A percentile compares a stretch with the other conserved stretches of the same genome.
Conservation (phyloP, 2,888 invertebrate genomes). For the Drosophila barbarae region DNA sequence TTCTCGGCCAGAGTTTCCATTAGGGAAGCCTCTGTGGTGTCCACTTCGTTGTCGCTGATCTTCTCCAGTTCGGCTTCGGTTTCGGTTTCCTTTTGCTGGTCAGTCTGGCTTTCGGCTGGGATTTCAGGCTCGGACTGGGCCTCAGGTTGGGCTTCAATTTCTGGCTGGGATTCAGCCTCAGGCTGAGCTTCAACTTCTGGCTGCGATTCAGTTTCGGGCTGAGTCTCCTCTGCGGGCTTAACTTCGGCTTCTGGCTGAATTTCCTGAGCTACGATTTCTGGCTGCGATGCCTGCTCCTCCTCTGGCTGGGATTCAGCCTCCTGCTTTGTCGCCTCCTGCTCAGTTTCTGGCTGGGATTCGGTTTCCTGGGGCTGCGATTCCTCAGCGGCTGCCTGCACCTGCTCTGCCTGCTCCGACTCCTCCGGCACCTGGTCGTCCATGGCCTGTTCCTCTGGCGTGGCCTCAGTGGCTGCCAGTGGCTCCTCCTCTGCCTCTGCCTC, state of each 20-base stretch:
- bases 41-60: conserved; percentile 38
- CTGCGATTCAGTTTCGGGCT: conserved; percentile 11
- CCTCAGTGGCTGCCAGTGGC: conserved; percentile 2
- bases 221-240: conserved; percentile 3
- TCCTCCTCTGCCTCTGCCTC: not conserved
- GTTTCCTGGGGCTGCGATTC: conserved; percentile 1
- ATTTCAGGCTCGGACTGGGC: not conserved
- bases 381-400: not conserved
- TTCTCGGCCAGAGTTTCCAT: conserved; percentile 44
- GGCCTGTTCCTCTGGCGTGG: conserved; percentile 15
- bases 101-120: not conserved
- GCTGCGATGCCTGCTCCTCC: conserved; percentile 9
- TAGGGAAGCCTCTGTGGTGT: conserved; percentile 51
- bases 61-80: conserved; percentile 5
- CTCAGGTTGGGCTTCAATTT: conserved; percentile 1
- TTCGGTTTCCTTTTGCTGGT: conserved; percentile 3
- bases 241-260: not conserved
- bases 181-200: conserved; percentile 7
- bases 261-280: conserved; percentile 12
- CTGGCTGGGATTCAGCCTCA: conserved; percentile 1
- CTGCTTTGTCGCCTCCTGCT: conserved; percentile 4
- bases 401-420: conserved; percentile 8
- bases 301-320: conserved; percentile 7
- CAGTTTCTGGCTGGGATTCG: conserved; percentile 8
- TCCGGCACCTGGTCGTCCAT: conserved; percentile 29